These are phyloP conservation scores for Folsomia manolachei DNA, from an alignment of 2,888 invertebrate species.

Conservation along the genomic window DNA sequence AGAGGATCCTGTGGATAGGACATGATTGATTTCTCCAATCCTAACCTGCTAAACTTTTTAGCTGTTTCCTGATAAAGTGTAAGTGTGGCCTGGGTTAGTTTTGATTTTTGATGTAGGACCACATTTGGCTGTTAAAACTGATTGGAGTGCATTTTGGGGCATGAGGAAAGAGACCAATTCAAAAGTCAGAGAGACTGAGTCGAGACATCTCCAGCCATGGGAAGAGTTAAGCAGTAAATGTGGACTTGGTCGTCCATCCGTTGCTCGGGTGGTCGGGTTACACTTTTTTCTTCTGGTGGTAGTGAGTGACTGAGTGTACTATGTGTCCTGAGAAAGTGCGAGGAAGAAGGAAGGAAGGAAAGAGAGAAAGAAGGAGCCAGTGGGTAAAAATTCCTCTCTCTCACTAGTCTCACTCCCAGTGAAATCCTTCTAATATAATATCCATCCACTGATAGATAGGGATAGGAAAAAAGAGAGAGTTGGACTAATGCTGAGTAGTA, in stretches of 20 bases:
- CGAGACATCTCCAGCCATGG: not conserved
- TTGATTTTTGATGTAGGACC: conserved; percentile 4
- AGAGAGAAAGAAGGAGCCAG: too few relatives aligned
- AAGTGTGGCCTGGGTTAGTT: not conserved
- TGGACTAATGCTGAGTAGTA: conserved; percentile 9
- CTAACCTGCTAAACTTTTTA: too few relatives aligned
- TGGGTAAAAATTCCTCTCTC: too few relatives aligned
- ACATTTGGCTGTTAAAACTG: not conserved
- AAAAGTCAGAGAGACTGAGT: too few relatives aligned
- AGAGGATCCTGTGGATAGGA: too few relatives aligned
- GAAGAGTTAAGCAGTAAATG: not conserved
- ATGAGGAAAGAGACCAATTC: not conserved
- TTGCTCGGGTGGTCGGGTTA: not conserved
- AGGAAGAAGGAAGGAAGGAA: too few relatives aligned
- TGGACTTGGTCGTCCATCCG: not conserved
- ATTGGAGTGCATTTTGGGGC: not conserved
- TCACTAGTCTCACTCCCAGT: too few relatives aligned
- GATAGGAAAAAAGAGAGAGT: conserved; percentile 7
- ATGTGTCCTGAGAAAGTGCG: too few relatives aligned
- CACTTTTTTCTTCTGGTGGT: too few relatives aligned
- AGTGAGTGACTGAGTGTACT: too few relatives aligned
- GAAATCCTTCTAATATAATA: too few relatives aligned
- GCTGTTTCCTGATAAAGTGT: too few relatives aligned
- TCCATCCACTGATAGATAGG: not conserved
- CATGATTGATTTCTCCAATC: not conserved